These are phyloP conservation scores for Chrysogorgia sp. DNA, from an alignment of 92 coral and sea anemone genomes.

Conservation along the genomic window DNA sequence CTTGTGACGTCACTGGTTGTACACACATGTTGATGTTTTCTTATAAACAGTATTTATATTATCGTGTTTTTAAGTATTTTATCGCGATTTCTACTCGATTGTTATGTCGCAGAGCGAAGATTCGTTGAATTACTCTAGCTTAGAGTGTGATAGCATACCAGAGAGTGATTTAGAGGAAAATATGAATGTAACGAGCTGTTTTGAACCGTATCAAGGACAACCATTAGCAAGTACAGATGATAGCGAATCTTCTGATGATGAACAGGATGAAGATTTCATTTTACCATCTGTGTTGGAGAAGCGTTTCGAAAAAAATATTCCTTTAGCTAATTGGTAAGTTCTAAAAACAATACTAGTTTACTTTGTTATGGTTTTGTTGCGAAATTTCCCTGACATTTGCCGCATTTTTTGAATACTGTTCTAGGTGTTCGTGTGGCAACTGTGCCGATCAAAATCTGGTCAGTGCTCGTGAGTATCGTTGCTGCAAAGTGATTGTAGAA, in stretches of 20 bases:
- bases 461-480: conserved; percentile 38
- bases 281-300: conserved; percentile 46
- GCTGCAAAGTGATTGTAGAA: conserved; percentile 29
- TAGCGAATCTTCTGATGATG: background rate
- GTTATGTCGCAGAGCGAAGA: background rate
- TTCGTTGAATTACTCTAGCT: background rate
- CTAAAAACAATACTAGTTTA: background rate
- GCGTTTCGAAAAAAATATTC: conserved; percentile 39
- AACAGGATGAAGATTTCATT: conserved; percentile 35
- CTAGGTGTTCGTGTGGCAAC: conserved; percentile 34
- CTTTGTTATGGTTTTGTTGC: no score
- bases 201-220: conserved; percentile 46
- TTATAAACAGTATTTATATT: background rate
- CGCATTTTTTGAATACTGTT: background rate
- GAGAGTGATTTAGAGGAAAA: conserved; percentile 43
- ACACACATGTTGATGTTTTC: background rate
- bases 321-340: conserved; percentile 29
- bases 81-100: background rate
- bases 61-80: background rate
- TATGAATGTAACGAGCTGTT: conserved; percentile 29
- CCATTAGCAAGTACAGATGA: conserved; percentile 19
- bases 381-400: no score
- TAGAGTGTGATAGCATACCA: conserved; percentile 4
- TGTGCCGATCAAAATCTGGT: conserved; percentile 34
- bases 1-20: conserved; percentile 4